Evolutionary conservation across 2,888 invertebrate species (phyloP).

Genomic region (Trichogramma evanescens): DNA sequence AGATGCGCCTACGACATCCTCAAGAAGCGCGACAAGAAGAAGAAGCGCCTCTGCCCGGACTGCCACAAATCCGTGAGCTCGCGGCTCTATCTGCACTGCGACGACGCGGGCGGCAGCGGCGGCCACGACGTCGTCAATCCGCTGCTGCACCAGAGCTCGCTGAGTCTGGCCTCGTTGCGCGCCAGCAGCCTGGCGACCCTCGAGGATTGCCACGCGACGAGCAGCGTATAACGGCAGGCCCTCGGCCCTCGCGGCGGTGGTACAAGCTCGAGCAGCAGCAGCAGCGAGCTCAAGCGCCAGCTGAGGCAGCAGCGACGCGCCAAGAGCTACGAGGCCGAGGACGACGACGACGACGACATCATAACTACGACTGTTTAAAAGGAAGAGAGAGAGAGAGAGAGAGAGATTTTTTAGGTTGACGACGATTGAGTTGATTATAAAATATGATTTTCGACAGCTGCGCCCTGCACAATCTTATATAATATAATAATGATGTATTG

Average conservation of each 20-base stretch:
- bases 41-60: conserved; percentile 63
- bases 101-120: conserved; percentile 10
- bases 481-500: too few relatives aligned
- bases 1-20: conserved; percentile 66
- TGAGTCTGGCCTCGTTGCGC: conserved; percentile 46
- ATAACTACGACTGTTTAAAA: too few relatives aligned
- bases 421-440: too few relatives aligned
- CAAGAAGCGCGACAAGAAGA: conserved; percentile 57
- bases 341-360: too few relatives aligned
- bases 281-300: too few relatives aligned
- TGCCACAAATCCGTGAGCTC: conserved; percentile 64
- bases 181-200: conserved; percentile 45
- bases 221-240: conserved; percentile 38
- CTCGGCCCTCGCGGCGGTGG: background rate
- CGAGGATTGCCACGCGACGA: conserved; percentile 45
- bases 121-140: conserved; percentile 29
- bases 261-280: background rate
- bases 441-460: too few relatives aligned
- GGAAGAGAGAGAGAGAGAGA: too few relatives aligned
- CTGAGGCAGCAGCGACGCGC: too few relatives aligned
- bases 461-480: too few relatives aligned
- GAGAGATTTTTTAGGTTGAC: too few relatives aligned
- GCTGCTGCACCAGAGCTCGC: conserved; percentile 46
- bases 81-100: conserved; percentile 55
- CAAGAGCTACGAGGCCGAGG: too few relatives aligned